Evolutionary conservation across 1,140 invertebrate species (phyloP), one percentile per base, ranked within the genome.

Genomic region (Pinna nobilis): DNA sequence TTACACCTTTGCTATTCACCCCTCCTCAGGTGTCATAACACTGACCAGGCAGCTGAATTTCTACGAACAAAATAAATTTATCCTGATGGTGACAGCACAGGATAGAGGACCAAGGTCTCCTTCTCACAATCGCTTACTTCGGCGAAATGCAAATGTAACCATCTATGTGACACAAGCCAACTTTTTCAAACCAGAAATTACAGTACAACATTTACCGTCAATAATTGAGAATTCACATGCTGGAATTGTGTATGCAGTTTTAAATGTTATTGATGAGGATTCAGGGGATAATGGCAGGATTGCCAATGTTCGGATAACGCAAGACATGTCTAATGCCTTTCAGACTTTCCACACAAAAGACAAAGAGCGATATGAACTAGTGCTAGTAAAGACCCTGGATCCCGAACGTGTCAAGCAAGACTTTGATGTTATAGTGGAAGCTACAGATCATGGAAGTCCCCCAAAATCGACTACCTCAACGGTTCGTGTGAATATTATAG

Each of bases 1-100:
- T 6, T 93, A 95, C 76, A 92, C 94, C 74, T 98, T 98, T 87
- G 94, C 95, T 6, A 93, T 98, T 67, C 95, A 99, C 90, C 96
- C 97, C 13, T 95, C 96, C 33, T 95, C 93, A 15, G 97, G 97
- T 3, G 92, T 96, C 11, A 92, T 98, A 44, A 94, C 94, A 2
- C 91, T 97, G 7, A 95, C 95, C 1, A 92, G 95, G 80, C 93
- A 93, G 20, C 90, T 98, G 35, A 81, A 80, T 47, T 86, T 75
- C 57, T 64, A 72, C 11, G 73, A 78, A 9, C 73, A 81, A 57
- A 75, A 77, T 5, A 35, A 71, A 49, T 93, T 96, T 87, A 92
- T 94, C 72, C 87, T 98, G 25, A 92, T 92, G 3, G 94, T 98
- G 2, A 80, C 95, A 57, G 96, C 95, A 0, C 92, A 93, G 79